Base-by-base conservation (phyloP, 2,797 vertebrate genomes). In the Simalia tracyae region DNA sequence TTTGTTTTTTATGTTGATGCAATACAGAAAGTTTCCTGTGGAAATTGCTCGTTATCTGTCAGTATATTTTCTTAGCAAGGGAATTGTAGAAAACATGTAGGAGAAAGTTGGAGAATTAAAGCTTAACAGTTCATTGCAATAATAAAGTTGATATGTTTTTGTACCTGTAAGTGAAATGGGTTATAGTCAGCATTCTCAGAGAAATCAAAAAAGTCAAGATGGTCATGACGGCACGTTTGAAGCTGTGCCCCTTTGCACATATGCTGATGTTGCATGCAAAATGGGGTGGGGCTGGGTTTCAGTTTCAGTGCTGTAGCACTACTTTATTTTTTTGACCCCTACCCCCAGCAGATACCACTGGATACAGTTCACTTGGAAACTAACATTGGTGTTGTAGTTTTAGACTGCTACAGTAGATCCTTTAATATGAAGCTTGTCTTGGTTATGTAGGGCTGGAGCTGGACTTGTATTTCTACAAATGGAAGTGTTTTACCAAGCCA, bases 21-120 rank as follows among this genome's bases (percentile, higher is more conserved):
- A 92, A 84, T 84, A 28, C 24, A 88, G 46, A 87, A 87, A 17
- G n/a, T 87, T 92, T 92, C 92, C 92, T 90, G 28, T 92, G 92
- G 92, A 92, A 92, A 92, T 88, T 64, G 28, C 85, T 92, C 24
- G 26, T 28, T 81, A 84, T 87, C 66, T 56, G 56, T 46, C 17
- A 81, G 19, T 81, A 81, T 46, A 81, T 46, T 66, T 84, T 66
- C 15, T 66, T 84, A 64, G 46, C 59, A 84, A 59, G 36, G 54
- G 19, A 60, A 26, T 57, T 68, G 0, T 10, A 76, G 64, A 22
- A 15, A 87, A 89, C 60, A 46, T 12, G 26, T 76, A 31, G 14
- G 31, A 84, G 42, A 84, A 56, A 46, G 5, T 17, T 92, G 81
- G 5, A 92, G 24, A 84, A 36, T 66, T 8, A 28, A n/a, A 31